Evolutionary conservation across 2,113 vertebrate genomes (phyloP), one percentile per base, ranked within the genome.

Genomic region (Emydura subglobosa): DNA sequence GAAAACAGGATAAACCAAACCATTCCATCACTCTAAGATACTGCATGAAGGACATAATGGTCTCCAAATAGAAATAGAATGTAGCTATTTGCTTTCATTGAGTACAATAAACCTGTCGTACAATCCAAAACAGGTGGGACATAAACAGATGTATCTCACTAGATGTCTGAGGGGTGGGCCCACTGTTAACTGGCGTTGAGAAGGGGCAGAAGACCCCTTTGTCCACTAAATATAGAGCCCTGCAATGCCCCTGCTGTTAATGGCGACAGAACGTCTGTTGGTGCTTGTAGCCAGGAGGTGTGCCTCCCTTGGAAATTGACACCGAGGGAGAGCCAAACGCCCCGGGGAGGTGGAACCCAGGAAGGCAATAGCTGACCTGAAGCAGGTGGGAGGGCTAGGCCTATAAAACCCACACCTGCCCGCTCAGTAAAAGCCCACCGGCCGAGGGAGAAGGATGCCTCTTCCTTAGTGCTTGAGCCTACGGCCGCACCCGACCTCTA

Each of bases 1-100:
- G 3, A 5, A 2, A 0, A 1, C 4, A 6, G 53, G 4, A 10
- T 9, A 3, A 79, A 11, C 14, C 44, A 25, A 57, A 39, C 29
- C 55, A 8, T 5, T 81, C 53, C 49, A 85, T 49, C 49, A 49
- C 3, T 42, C 83, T 50, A 5, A 49, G 21, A 82, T 5, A 74
- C 49, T 8, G 4, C 12, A 6, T 27, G 82, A 80, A 85, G n/a
- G 42, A 50, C 6, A 72, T 29, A 21, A 0, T 0, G 53, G 82
- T 68, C 29, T 49, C 57, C 76, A 83, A 74, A 89, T 1, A 78
- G 8, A 89, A 93, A n/a, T 31, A 53, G 57, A 87, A 89, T 87
- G 5, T 7, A n/a, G 3, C 22, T 79, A 21, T 7, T 65, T 80
- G 1, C 53, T 85, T 91, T 76, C 16, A 89, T 10, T 5, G 42